A percentile compares a stretch with the other conserved stretches of the same genome.
Conservation (phyloP, 2,797 vertebrate genomes). For the Miichthys miiuy region DNA sequence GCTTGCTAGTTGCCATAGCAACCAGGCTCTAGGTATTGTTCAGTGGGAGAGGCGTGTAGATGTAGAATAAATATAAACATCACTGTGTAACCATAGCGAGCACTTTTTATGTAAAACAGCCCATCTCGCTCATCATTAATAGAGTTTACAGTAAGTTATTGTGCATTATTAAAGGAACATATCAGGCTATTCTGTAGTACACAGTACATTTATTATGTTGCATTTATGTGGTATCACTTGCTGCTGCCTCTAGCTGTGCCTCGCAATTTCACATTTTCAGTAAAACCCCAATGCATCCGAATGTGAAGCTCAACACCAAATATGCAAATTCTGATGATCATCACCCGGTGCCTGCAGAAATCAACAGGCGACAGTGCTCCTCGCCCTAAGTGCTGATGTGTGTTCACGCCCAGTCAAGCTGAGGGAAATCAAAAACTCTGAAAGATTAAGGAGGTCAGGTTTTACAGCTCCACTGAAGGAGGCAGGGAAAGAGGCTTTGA, state of each 20-base stretch:
- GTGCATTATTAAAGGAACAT: background rate
- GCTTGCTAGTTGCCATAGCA: slow-evolving; percentile 82
- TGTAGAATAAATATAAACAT: slow-evolving; percentile 70
- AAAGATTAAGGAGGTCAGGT: slow-evolving; percentile 79
- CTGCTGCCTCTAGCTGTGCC: background rate
- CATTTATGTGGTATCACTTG: slow-evolving; percentile 6
- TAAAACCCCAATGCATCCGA: background rate
- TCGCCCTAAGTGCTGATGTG: slow-evolving; percentile 63
- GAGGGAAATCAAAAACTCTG: slow-evolving; percentile 73
- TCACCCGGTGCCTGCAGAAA: slow-evolving; percentile 38
- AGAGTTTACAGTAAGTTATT: slow-evolving; percentile 1
- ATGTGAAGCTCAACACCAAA: background rate
- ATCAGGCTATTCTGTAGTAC: background rate
- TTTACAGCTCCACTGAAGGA: slow-evolving; percentile 63
- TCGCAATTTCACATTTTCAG: background rate
- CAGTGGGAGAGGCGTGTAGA: slow-evolving; percentile 46
- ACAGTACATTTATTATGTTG: background rate
- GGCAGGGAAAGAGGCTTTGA: slow-evolving; percentile 46
- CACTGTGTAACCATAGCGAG: slow-evolving; percentile 35
- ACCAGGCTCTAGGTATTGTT: slow-evolving; percentile 73
- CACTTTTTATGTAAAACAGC: slow-evolving; percentile 36
- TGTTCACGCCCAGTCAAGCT: slow-evolving; percentile 72
- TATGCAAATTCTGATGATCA: slow-evolving; percentile 41
- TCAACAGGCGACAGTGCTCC: slow-evolving; percentile 59
- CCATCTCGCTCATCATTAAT: background rate